phyloP scores from a whole-genome alignment of 2,113 vertebrate species.

The Notothenia coriiceps region DNA sequence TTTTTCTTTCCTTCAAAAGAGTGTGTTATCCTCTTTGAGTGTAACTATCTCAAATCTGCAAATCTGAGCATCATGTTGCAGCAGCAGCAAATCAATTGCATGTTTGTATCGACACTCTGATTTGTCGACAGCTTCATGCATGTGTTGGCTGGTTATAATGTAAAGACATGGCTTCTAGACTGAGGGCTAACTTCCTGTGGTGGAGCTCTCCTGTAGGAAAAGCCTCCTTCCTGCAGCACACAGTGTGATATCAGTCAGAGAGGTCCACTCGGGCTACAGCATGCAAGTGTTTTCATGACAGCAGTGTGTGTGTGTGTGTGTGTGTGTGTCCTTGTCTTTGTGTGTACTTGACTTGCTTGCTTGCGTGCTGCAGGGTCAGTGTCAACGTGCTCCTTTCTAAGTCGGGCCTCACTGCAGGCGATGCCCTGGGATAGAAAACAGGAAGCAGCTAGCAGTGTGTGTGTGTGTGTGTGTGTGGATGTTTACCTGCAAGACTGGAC shows the following conservation, averaged over 20 bases:
- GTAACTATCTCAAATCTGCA: background rate
- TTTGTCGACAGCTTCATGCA: background rate
- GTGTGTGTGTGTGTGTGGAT: background rate
- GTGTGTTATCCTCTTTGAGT: background rate
- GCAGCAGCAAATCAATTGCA: background rate
- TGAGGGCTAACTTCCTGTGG: background rate
- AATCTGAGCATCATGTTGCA: background rate
- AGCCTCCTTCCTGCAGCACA: conserved; percentile 32
- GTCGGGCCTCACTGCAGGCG: conserved; percentile 47
- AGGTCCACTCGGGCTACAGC: background rate
- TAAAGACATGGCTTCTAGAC: conserved; percentile 2
- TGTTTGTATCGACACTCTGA: background rate
- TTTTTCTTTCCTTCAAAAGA: background rate
- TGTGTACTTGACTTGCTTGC: conserved; percentile 11
- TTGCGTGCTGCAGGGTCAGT: conserved; percentile 26
- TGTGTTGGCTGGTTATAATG: background rate
- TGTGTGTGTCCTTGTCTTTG: conserved; percentile 6
- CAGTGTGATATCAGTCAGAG: conserved; percentile 43
- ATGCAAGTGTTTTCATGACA: conserved; percentile 18
- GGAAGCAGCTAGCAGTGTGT: conserved; percentile 36
- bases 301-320: background rate
- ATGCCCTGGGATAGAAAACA: conserved; percentile 51
- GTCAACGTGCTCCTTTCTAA: conserved; percentile 54
- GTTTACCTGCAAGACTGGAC: background rate
- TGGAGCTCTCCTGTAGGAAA: conserved; percentile 9